A percentile compares a stretch with the other conserved stretches of the same genome.
Conservation (phyloP, 2,888 invertebrate genomes). For the Chrysina gloriosa region DNA sequence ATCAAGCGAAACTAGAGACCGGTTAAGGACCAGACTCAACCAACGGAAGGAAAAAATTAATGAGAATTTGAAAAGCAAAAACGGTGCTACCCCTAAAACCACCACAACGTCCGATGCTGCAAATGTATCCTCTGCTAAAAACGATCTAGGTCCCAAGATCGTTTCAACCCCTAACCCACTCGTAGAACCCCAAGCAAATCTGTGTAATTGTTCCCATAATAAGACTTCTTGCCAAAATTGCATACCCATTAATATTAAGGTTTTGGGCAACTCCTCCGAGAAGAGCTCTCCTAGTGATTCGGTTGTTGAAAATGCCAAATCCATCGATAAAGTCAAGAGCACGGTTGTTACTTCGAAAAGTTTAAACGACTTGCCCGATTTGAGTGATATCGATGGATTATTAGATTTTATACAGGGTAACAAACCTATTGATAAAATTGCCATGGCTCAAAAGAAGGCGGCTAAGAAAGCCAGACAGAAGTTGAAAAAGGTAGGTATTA, state of each 20-base stretch:
- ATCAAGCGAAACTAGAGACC: constrained; percentile 60
- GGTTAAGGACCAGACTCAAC: constrained; percentile 59
- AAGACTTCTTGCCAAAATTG: constrained; percentile 40
- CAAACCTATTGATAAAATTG: constrained; percentile 57
- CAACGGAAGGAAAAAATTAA: constrained; percentile 53
- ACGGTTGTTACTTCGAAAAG: neutral
- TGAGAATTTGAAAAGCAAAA: constrained; percentile 31
- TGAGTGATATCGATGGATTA: constrained; percentile 59
- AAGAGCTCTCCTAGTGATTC: constrained; percentile 16
- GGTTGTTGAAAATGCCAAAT: constrained; percentile 22
- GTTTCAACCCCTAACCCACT: constrained; percentile 38
- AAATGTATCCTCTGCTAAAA: neutral
- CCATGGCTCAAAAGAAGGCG: constrained; percentile 72
- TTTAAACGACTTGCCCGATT: constrained; percentile 28
- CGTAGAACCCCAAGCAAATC: constrained; percentile 36
- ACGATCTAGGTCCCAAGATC: constrained; percentile 8
- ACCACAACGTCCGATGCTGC: constrained; percentile 3
- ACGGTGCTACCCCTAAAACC: constrained; percentile 32
- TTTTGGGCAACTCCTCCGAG: constrained; percentile 18
- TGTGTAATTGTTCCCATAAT: constrained; percentile 33
- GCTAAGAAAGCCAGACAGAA: constrained; percentile 88
- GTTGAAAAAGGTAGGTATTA: constrained; percentile 73
- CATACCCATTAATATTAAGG: constrained; percentile 38
- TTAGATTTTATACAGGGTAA: constrained; percentile 64
- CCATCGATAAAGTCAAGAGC: constrained; percentile 26